Evolutionary conservation across 2,113 vertebrate genomes (phyloP).

Genomic region (Cromileptes altivelis): DNA sequence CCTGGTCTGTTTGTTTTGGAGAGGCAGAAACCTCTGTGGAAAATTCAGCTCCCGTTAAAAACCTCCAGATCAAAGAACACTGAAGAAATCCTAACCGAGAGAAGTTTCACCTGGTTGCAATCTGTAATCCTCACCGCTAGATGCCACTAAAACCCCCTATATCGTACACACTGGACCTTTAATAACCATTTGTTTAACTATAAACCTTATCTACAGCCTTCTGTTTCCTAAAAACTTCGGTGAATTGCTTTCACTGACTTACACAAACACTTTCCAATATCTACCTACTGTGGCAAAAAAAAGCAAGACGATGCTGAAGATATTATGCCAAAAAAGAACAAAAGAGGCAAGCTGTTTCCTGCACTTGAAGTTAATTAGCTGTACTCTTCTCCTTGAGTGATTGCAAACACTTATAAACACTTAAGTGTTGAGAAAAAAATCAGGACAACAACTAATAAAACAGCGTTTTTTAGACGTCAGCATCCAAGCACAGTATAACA

Average conservation of each 20-base stretch:
- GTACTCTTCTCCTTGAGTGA: neutral
- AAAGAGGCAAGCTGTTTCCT: neutral
- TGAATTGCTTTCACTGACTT: neutral
- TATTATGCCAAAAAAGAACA: neutral
- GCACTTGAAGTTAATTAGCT: neutral
- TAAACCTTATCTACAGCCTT: neutral
- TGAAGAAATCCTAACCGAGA: too few relatives aligned
- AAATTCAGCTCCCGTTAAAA: too few relatives aligned
- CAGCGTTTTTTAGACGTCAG: neutral
- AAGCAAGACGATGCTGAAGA: neutral
- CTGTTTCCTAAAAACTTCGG: neutral
- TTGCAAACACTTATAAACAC: conserved; percentile 1
- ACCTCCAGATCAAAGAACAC: too few relatives aligned
- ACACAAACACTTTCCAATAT: neutral
- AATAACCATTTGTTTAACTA: neutral
- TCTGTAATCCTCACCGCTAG: too few relatives aligned
- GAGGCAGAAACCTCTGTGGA: too few relatives aligned
- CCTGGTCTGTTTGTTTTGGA: too few relatives aligned
- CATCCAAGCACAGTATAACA: neutral
- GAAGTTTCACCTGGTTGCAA: too few relatives aligned
- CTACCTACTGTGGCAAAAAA: neutral
- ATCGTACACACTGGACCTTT: neutral
- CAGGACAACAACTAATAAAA: neutral
- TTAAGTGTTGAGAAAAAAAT: neutral
- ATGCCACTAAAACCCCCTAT: too few relatives aligned